A percentile compares a stretch with the other conserved stretches of the same genome.
phyloP scores from a whole-genome alignment of 1,140 invertebrate genomes.

The Schlechtendalia chinensis region DNA sequence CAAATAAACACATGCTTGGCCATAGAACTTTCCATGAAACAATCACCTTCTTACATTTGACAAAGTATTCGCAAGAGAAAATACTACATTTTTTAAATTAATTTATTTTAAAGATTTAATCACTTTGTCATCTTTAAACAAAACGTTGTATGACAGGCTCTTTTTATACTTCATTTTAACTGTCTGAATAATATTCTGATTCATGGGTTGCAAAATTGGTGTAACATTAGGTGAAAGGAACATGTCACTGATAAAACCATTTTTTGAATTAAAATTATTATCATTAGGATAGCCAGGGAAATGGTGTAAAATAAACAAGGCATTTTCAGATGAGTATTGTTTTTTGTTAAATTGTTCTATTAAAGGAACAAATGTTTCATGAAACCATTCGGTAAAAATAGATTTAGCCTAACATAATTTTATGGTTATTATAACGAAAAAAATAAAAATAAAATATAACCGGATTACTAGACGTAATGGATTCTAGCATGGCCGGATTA shows the following conservation, averaged over 20 bases:
- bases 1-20: constrained; percentile 10
- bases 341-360: background rate
- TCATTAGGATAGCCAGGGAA: background rate
- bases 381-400: too few species aligned
- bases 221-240: constrained; percentile 5
- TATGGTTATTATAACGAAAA: too few species aligned
- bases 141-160: background rate
- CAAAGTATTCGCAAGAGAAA: constrained; percentile 14
- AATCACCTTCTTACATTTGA: constrained; percentile 9
- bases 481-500: too few species aligned
- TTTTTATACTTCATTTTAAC: constrained; percentile 18
- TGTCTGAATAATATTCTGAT: too few species aligned
- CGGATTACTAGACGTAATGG: too few species aligned
- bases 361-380: background rate
- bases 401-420: too few species aligned
- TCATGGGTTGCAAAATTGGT: constrained; percentile 2
- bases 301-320: constrained; percentile 13
- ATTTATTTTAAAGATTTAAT: constrained; percentile 29
- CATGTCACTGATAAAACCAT: background rate
- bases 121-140: constrained; percentile 22
- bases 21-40: constrained; percentile 6
- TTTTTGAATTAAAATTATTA: too few species aligned
- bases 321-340: constrained; percentile 6
- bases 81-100: constrained; percentile 20
- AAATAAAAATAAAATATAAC: too few species aligned